Conservation (phyloP, 2,797 vertebrate species). For the Coreius guichenoti region DNA sequence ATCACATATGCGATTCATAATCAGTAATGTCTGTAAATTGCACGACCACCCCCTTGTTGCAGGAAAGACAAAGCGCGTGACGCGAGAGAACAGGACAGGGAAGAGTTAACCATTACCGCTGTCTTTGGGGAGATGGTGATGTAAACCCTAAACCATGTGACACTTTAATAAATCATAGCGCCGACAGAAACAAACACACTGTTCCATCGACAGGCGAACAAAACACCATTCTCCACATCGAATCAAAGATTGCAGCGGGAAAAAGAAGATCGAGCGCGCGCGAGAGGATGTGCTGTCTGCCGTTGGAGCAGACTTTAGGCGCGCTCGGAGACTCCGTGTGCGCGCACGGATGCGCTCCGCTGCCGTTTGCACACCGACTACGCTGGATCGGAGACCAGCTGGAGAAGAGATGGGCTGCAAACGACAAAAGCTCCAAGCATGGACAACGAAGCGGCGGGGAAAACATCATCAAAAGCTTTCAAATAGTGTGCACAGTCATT, state of each 20-base stretch:
- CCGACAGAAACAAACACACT: slow-evolving; percentile 71
- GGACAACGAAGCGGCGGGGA: slow-evolving; percentile 24
- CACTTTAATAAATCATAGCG: slow-evolving; percentile 91
- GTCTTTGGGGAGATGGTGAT: slow-evolving; percentile 90
- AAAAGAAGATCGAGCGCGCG: slow-evolving; percentile 48
- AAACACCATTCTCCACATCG: slow-evolving; percentile 39
- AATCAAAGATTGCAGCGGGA: slow-evolving; percentile 42
- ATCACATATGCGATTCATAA: background rate
- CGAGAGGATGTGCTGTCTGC: slow-evolving; percentile 86
- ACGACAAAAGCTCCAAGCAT: slow-evolving; percentile 29
- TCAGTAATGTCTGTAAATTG: slow-evolving; percentile 26
- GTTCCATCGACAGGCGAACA: slow-evolving; percentile 63
- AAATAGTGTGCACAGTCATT: slow-evolving; percentile 78
- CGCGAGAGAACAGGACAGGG: slow-evolving; percentile 67
- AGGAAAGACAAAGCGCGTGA: slow-evolving; percentile 66
- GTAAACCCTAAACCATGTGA: slow-evolving; percentile 93
- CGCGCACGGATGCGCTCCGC: slow-evolving; percentile 70
- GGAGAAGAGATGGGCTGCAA: slow-evolving; percentile 76
- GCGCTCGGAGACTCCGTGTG: slow-evolving; percentile 80
- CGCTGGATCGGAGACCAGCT: slow-evolving; percentile 91
- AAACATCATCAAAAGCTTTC: slow-evolving; percentile 65
- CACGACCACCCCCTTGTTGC: slow-evolving; percentile 46
- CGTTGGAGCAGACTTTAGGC: slow-evolving; percentile 81
- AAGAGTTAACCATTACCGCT: slow-evolving; percentile 85
- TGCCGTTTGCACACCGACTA: slow-evolving; percentile 85